phyloP scores from a whole-genome alignment of 2,113 vertebrate species.

The pig (Sus scrofa) region T2T-Sscrofa CM000828.6:21799501-21800000 shows the following conservation, averaged over 20 bases:
- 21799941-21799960: neutral
- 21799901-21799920: neutral
- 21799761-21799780: neutral
- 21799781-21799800: neutral
- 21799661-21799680: neutral
- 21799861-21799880: neutral
- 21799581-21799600: conserved; percentile 13
- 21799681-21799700: neutral
- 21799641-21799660: neutral
- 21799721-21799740: too few species aligned
- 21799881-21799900: neutral
- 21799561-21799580: neutral
- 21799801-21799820: neutral
- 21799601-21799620: neutral
- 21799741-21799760: neutral
- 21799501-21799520: neutral
- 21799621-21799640: neutral
- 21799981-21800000: neutral
- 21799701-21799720: neutral
- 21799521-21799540: neutral
- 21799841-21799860: neutral
- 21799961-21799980: neutral
- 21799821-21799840: neutral
- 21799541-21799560: neutral
- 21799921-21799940: neutral